Evolutionary conservation across 2,888 invertebrate genomes (phyloP).

Genomic region (Philopedon plagiatum): DNA sequence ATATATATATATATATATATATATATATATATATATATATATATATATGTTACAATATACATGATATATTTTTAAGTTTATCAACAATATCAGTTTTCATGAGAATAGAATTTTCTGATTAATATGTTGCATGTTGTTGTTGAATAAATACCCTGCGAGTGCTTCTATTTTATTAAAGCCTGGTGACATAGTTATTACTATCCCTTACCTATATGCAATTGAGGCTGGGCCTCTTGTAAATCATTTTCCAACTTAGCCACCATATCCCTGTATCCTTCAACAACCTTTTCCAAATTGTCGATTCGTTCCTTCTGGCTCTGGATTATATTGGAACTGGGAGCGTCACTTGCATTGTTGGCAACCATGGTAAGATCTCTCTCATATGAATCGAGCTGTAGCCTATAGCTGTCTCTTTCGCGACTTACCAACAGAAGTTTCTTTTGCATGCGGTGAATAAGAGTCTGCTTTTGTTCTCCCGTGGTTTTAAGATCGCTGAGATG

Average conservation of each 20-base stretch:
- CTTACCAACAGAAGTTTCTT: slow-evolving; percentile 78
- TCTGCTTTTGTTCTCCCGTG: slow-evolving; percentile 79
- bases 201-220: slow-evolving; percentile 41
- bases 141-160: no score
- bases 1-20: no score
- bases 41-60: no score
- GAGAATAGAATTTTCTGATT: no score
- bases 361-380: slow-evolving; percentile 83
- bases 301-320: slow-evolving; percentile 75
- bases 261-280: slow-evolving; percentile 83
- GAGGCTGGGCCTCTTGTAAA: slow-evolving; percentile 66
- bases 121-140: no score
- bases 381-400: slow-evolving; percentile 84
- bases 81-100: no score
- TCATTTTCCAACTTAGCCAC: slow-evolving; percentile 78
- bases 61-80: no score
- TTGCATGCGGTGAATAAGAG: slow-evolving; percentile 79
- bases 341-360: slow-evolving; percentile 53
- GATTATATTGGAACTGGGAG: slow-evolving; percentile 60
- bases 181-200: no score
- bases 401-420: slow-evolving; percentile 86
- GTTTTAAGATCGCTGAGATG: slow-evolving; percentile 74
- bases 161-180: no score
- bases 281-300: slow-evolving; percentile 80
- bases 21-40: no score